Percentiles rank a stretch among this genome's conserved stretches.
Evolutionary conservation across 2,797 vertebrate genomes (phyloP).

Genomic region (Sphenopsis melanotis): DNA sequence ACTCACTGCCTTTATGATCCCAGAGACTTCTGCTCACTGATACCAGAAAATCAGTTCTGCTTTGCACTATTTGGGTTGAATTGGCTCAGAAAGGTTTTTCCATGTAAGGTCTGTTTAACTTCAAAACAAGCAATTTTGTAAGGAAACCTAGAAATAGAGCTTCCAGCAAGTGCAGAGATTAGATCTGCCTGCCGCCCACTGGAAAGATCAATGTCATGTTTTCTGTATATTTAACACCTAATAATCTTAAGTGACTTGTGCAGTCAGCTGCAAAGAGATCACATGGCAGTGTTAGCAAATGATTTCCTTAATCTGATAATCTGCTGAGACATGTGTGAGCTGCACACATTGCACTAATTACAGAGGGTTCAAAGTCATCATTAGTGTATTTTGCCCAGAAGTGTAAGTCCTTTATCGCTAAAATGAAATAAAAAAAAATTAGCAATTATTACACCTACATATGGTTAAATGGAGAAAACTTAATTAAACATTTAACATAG

Average conservation of each 20-base stretch:
- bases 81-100: background rate
- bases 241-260: slow-evolving; percentile 61
- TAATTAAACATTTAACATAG: slow-evolving; percentile 29
- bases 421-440: background rate
- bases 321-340: slow-evolving; percentile 1
- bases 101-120: slow-evolving; percentile 7
- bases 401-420: background rate
- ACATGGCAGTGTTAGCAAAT: slow-evolving; percentile 38
- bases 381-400: background rate
- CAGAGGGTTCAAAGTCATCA: slow-evolving; percentile 1
- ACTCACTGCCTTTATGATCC: background rate
- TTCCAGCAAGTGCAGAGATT: slow-evolving; percentile 14
- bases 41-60: background rate
- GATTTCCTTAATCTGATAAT: slow-evolving; percentile 61
- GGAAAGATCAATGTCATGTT: slow-evolving; percentile 38
- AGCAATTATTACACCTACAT: slow-evolving; percentile 2
- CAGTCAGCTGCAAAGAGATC: slow-evolving; percentile 62
- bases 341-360: slow-evolving; percentile 20
- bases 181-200: slow-evolving; percentile 29
- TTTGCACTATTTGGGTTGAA: slow-evolving; percentile 4
- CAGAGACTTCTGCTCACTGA: background rate
- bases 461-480: slow-evolving; percentile 18
- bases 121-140: slow-evolving; percentile 29
- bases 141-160: slow-evolving; percentile 26
- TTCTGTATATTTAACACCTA: slow-evolving; percentile 53